Conservation (phyloP, 2,113 vertebrate species). For the Felis catus region F.catus_Fca126_mat1.0 CM031421.1:17861001-17861500, state of each 20-base stretch:
- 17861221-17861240: not conserved
- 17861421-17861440: not conserved
- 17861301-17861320: not conserved
- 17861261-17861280: not conserved
- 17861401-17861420: not conserved
- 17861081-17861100: not conserved
- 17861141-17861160: not conserved
- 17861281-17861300: not conserved
- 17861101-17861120: not conserved
- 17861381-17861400: not conserved
- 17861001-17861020: not conserved
- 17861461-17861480: too few relatives aligned
- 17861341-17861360: not conserved
- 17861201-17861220: not conserved
- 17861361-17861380: not conserved
- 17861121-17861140: not conserved
- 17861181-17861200: not conserved
- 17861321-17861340: not conserved
- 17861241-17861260: not conserved
- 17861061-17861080: rapidly evolving
- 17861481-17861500: not conserved
- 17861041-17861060: not conserved
- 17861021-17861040: not conserved
- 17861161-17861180: not conserved
- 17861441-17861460: not conserved